phyloP scores from a whole-genome alignment of 1,140 invertebrate genomes.

The Macrosteles quadrilineatus region DNA sequence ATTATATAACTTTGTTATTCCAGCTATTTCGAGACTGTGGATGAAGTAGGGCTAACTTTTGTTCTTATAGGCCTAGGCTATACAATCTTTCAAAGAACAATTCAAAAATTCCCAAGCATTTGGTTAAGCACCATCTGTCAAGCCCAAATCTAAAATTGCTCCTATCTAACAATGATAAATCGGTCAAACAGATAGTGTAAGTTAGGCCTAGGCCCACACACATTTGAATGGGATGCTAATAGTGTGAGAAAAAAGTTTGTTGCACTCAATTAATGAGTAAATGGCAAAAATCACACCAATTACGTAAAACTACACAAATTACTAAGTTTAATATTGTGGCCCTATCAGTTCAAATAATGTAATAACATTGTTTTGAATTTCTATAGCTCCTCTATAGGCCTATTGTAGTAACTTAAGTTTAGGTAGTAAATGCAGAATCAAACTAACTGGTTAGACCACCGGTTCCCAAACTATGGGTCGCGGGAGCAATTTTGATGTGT shows the following conservation, averaged over 20 bases:
- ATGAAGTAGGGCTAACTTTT: too few relatives aligned
- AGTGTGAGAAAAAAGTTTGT: neutral
- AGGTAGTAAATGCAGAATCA: too few relatives aligned
- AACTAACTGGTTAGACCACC: too few relatives aligned
- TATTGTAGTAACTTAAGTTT: too few relatives aligned
- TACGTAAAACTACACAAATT: neutral
- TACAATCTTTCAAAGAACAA: neutral
- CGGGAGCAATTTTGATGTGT: too few relatives aligned
- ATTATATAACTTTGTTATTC: conserved; percentile 17
- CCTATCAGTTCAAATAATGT: neutral
- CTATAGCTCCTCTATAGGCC: too few relatives aligned
- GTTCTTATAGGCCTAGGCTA: too few relatives aligned
- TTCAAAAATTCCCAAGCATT: neutral
- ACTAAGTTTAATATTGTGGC: neutral
- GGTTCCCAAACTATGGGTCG: too few relatives aligned
- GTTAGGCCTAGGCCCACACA: neutral
- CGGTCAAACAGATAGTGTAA: neutral
- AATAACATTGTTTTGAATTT: too few relatives aligned
- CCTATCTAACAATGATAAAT: neutral
- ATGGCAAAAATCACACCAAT: neutral
- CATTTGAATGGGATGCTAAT: neutral
- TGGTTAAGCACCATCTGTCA: neutral
- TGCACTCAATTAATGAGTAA: neutral
- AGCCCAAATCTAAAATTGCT: neutral
- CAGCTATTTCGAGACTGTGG: neutral